phyloP scores from a whole-genome alignment of 1,140 invertebrate genomes.

The Scylla paramamosain region DNA sequence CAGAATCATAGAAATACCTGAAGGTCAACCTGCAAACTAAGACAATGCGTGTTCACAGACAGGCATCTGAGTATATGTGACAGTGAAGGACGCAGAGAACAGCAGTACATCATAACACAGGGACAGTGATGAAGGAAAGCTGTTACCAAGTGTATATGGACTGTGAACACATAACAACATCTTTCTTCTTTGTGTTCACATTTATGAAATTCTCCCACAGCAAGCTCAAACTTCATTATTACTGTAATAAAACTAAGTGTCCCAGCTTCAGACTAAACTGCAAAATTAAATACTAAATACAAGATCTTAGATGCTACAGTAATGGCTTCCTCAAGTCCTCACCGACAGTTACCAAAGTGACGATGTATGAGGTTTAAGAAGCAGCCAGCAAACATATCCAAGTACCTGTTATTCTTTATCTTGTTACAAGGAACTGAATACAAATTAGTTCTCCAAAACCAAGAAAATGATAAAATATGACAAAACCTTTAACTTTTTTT shows the following conservation, averaged over 20 bases:
- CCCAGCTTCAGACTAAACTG: not conserved
- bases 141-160: not conserved
- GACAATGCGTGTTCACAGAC: not conserved
- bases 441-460: too few species aligned
- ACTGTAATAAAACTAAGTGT: not conserved
- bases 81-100: not conserved
- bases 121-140: not conserved
- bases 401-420: not conserved
- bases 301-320: not conserved
- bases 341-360: not conserved
- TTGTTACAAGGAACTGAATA: too few species aligned
- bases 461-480: too few species aligned
- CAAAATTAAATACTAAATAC: not conserved
- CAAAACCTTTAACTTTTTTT: too few species aligned
- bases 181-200: not conserved
- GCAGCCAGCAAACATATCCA: not conserved
- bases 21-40: conserved; percentile 27
- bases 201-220: not conserved
- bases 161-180: not conserved
- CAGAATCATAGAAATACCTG: conserved; percentile 8
- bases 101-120: not conserved
- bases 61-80: not conserved
- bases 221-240: not conserved
- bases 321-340: not conserved
- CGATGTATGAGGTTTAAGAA: not conserved